Conservation (phyloP, 2,797 vertebrate species). For the Lithobates pipiens region DNA sequence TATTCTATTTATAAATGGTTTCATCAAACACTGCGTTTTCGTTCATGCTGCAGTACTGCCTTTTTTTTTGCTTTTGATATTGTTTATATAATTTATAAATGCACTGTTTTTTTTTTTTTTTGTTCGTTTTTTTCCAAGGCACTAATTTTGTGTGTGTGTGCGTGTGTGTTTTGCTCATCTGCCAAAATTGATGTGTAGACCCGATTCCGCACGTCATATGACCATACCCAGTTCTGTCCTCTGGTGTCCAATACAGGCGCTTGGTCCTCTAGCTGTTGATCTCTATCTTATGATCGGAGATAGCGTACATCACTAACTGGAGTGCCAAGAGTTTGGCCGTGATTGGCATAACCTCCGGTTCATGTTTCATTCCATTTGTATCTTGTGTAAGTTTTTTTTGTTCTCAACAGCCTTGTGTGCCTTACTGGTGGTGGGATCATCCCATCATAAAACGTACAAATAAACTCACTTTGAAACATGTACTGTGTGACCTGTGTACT, state of each 20-base stretch:
- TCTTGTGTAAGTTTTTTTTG: conserved; percentile 30
- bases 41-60: conserved; percentile 57
- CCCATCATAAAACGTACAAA: conserved; percentile 47
- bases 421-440: conserved; percentile 26
- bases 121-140: conserved; percentile 23
- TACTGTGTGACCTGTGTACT: conserved; percentile 29
- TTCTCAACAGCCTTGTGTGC: conserved; percentile 42
- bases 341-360: conserved; percentile 14
- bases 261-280: neutral
- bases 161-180: conserved; percentile 40
- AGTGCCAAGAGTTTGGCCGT: neutral
- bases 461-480: conserved; percentile 62
- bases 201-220: conserved; percentile 12
- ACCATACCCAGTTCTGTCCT: conserved; percentile 5
- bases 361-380: neutral
- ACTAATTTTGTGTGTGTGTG: conserved; percentile 55
- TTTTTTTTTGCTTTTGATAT: conserved; percentile 44
- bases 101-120: conserved; percentile 49
- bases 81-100: conserved; percentile 63
- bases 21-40: conserved; percentile 57
- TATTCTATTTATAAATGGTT: conserved; percentile 62
- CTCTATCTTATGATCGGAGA: neutral
- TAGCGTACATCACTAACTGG: neutral
- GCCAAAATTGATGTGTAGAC: conserved; percentile 18
- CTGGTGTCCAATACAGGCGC: conserved; percentile 26